Base-by-base conservation (phyloP, 2,113 vertebrate genomes). In the Pandion haliaetus region DNA sequence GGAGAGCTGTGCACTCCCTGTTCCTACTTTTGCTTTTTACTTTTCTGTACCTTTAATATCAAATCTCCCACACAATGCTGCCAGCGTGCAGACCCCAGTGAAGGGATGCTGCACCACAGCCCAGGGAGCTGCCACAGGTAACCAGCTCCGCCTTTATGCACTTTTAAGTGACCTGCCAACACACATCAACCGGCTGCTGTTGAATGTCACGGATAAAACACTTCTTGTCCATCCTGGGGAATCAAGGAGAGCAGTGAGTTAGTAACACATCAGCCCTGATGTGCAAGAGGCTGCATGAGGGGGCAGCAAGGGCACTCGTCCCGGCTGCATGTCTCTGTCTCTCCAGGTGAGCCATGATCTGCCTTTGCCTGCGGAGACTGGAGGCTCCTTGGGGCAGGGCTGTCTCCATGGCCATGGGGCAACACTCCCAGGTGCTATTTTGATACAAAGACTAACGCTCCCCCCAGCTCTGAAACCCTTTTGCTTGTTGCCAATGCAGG, bases 1-100 rank as follows among this genome's bases (percentile, higher is more conserved):
- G 81, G 66, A 61, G 45, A 82, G 71, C 49, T 86, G 45, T 67
- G 66, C n/a, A 12, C 65, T 94, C 74, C 18, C 50, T 16, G 20
- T 10, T 73, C 80, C 47, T 57, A 4, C 34, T 82, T 84, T 10
- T 54, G 72, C 90, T 72, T 44, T 67, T 80, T 26, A 4, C 32
- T 88, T 65, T n/a, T 76, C 81, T 65, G 10, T 47, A 40, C 70
- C n/a, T 95, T 57, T 17, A 9, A 18, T 7, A 45, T 9, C 57
- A 21, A 42, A 17, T 8, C 55, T 62, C 3, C 9, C 8, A 14
- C 8, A 0, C 2, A 3, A 6, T 4, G 40, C 69, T 83, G 54
- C 44, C 80, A 29, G 54, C 0, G 0, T 17, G 52, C 66, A 55
- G 61, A 17, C 10, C 38, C 19, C 4, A 0, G 10, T 3, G 45